Conservation (phyloP, 2,113 vertebrate genomes). For the Sinocyclocheilus maitianheensis region DNA sequence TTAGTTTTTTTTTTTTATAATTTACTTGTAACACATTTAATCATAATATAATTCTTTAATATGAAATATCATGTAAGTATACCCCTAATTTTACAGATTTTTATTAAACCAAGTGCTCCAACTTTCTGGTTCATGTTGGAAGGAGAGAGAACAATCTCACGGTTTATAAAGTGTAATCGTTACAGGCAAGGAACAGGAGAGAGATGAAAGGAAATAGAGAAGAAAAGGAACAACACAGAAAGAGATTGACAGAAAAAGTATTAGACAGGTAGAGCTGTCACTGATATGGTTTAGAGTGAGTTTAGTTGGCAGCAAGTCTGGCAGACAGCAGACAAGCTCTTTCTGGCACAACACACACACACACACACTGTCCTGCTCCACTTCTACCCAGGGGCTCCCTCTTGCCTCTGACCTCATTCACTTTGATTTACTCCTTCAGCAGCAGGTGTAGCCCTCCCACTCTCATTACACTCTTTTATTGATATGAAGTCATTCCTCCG, state of each 20-base stretch:
- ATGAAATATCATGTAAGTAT: too few relatives aligned
- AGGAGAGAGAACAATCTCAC: neutral
- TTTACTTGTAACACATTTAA: too few relatives aligned
- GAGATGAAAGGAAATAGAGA: constrained; percentile 14
- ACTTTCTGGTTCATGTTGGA: neutral
- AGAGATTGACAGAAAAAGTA: constrained; percentile 25
- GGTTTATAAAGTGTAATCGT: neutral
- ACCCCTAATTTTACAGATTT: neutral
- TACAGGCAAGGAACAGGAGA: neutral
- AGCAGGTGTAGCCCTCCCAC: constrained; percentile 64
- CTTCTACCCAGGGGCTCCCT: constrained; percentile 54
- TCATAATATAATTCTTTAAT: too few relatives aligned
- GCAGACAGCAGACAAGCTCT: neutral
- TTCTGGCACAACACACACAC: neutral
- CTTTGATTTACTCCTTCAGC: constrained; percentile 76
- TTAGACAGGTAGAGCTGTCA: constrained; percentile 45
- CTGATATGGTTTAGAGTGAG: constrained; percentile 26
- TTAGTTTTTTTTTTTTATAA: too few relatives aligned
- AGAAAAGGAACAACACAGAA: constrained; percentile 2
- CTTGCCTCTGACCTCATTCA: constrained; percentile 51
- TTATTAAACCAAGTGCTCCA: neutral
- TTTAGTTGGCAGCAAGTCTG: constrained; percentile 31
- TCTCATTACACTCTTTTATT: constrained; percentile 72
- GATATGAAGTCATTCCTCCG: constrained; percentile 77
- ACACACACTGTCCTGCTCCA: constrained; percentile 22